Evolutionary conservation across 2,888 invertebrate genomes (phyloP).

Genomic region (Siphlonurus alternatus): DNA sequence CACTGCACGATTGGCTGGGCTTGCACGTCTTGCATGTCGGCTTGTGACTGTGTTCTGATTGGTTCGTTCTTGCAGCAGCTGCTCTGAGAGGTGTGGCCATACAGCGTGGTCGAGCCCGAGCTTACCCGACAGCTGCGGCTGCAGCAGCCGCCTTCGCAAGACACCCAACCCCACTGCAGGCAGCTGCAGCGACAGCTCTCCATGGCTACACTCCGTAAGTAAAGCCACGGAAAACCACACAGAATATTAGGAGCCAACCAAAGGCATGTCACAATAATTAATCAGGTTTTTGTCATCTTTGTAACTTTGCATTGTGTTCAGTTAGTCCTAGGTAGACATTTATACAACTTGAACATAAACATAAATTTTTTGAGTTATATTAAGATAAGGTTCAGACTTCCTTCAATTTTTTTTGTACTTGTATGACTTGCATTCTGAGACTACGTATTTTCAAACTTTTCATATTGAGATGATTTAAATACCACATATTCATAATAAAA

Average conservation of each 20-base stretch:
- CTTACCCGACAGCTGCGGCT: conserved; percentile 38
- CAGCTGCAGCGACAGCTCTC: conserved; percentile 55
- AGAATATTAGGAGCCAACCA: too few relatives aligned
- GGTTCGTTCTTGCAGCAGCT: conserved; percentile 36
- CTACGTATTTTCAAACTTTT: too few relatives aligned
- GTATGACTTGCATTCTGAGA: too few relatives aligned
- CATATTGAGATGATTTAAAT: too few relatives aligned
- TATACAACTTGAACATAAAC: background rate
- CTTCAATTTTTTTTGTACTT: too few relatives aligned
- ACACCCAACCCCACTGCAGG: conserved; percentile 46
- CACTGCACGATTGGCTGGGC: too few relatives aligned
- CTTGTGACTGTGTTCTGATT: background rate
- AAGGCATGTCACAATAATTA: background rate
- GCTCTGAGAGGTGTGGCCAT: conserved; percentile 71
- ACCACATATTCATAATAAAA: too few relatives aligned
- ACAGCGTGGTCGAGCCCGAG: conserved; percentile 47
- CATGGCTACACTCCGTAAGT: conserved; percentile 89
- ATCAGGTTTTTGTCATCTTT: background rate
- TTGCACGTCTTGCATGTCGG: background rate
- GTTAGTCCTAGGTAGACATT: background rate
- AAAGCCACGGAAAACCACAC: too few relatives aligned
- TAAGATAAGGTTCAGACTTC: too few relatives aligned
- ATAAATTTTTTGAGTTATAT: background rate
- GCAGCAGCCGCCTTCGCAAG: conserved; percentile 51
- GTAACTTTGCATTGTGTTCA: background rate